phyloP scores from a whole-genome alignment of 1,140 invertebrate species.

The Caenorhabditis remanei region DNA sequence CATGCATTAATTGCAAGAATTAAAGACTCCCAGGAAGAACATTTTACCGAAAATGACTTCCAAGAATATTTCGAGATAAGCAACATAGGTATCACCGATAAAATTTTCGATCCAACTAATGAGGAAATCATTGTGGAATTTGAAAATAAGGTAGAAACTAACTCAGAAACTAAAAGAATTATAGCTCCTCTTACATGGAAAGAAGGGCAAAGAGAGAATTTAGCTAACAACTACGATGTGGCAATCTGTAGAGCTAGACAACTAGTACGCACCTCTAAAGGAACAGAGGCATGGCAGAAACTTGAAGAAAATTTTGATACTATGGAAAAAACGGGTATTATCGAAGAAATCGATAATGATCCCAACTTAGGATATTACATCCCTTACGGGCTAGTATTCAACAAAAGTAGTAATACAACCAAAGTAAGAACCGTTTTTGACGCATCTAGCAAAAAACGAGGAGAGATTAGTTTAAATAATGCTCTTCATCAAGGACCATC shows the following conservation, averaged over 20 bases:
- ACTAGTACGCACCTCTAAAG: neutral
- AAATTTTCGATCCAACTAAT: neutral
- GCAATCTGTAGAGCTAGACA: conserved; percentile 4
- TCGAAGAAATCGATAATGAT: neutral
- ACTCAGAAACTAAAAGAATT: neutral
- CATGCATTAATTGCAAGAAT: neutral
- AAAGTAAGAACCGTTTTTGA: conserved; percentile 3
- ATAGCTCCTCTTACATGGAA: neutral
- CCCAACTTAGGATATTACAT: neutral
- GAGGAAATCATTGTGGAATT: neutral
- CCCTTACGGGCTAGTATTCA: neutral
- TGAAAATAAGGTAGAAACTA: neutral
- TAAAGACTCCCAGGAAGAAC: neutral
- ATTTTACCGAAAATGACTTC: neutral
- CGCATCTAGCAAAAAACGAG: neutral
- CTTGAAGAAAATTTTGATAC: neutral
- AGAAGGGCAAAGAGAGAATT: neutral
- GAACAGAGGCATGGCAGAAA: neutral
- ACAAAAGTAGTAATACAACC: neutral
- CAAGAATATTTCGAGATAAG: conserved; percentile 4
- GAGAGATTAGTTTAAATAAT: neutral
- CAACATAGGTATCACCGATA: neutral
- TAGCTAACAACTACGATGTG: neutral
- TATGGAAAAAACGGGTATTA: neutral
- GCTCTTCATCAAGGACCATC: conserved; percentile 4